These are phyloP conservation scores for Heteropelma amictum DNA, from an alignment of 2,888 invertebrate genomes.

Conservation along the genomic window DNA sequence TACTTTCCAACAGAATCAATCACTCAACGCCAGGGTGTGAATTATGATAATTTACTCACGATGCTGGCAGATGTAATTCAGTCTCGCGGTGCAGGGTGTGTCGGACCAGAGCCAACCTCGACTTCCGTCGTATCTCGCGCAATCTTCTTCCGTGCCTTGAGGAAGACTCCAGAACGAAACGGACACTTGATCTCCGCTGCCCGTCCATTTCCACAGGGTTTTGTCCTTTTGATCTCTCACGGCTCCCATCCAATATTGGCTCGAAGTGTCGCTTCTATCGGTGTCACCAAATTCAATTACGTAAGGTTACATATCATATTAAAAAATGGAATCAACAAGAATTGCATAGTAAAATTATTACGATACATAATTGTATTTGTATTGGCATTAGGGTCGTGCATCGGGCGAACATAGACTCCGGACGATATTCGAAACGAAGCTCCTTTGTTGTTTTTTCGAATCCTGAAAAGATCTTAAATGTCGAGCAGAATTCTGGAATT, in stretches of 20 bases:
- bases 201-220: constrained; percentile 92
- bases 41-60: constrained; percentile 82
- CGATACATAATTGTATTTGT: no score
- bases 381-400: no score
- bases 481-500: no score
- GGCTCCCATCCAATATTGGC: constrained; percentile 97
- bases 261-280: constrained; percentile 93
- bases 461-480: no score
- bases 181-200: constrained; percentile 90
- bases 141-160: constrained; percentile 87
- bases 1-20: not conserved
- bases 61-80: constrained; percentile 96
- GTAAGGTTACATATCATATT: not conserved
- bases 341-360: not conserved
- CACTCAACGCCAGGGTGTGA: not conserved
- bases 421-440: no score
- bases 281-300: no score
- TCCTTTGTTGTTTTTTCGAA: no score
- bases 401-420: no score
- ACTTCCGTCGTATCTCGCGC: constrained; percentile 93
- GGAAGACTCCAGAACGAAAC: constrained; percentile 96
- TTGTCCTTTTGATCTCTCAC: constrained; percentile 89
- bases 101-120: constrained; percentile 98
- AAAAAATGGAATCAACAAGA: not conserved
- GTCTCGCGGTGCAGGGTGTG: constrained; percentile 89